A percentile compares a stretch with the other conserved stretches of the same genome.
Evolutionary conservation across 2,888 invertebrate species (phyloP).

Genomic region (Polymixis flavicincta): DNA sequence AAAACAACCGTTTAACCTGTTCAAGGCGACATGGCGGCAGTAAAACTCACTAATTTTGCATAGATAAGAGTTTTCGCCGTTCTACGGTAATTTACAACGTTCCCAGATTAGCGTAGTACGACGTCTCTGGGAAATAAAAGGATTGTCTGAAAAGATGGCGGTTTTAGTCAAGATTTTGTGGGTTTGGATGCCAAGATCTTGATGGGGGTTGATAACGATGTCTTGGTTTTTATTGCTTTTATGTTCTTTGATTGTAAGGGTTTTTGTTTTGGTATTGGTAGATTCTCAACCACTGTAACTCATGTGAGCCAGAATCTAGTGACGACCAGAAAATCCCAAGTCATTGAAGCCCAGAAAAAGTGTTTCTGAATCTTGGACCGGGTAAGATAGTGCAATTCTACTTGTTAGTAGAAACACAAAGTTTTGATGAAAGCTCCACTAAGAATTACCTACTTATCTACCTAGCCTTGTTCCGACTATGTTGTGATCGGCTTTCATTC

Average conservation of each 20-base stretch:
- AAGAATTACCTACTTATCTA: too few relatives aligned
- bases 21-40: conserved; percentile 55
- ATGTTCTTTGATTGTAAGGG: conserved; percentile 24
- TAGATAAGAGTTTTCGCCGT: conserved; percentile 73
- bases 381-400: not conserved
- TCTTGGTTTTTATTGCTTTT: conserved; percentile 36
- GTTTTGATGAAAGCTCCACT: not conserved
- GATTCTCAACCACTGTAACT: not conserved
- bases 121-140: conserved; percentile 63
- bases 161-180: conserved; percentile 49
- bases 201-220: conserved; percentile 29
- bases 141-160: conserved; percentile 62
- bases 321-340: not conserved
- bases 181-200: conserved; percentile 48
- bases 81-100: conserved; percentile 71
- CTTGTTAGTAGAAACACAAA: not conserved
- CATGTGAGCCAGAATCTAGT: not conserved
- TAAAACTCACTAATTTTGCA: conserved; percentile 75
- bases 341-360: not conserved
- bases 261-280: conserved; percentile 8
- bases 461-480: too few relatives aligned
- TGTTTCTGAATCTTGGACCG: not conserved
- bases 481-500: too few relatives aligned
- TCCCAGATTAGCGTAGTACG: conserved; percentile 68
- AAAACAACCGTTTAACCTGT: conserved; percentile 68